phyloP scores from a whole-genome alignment of 2,888 invertebrate species.

The Myopa tessellatipennis region DNA sequence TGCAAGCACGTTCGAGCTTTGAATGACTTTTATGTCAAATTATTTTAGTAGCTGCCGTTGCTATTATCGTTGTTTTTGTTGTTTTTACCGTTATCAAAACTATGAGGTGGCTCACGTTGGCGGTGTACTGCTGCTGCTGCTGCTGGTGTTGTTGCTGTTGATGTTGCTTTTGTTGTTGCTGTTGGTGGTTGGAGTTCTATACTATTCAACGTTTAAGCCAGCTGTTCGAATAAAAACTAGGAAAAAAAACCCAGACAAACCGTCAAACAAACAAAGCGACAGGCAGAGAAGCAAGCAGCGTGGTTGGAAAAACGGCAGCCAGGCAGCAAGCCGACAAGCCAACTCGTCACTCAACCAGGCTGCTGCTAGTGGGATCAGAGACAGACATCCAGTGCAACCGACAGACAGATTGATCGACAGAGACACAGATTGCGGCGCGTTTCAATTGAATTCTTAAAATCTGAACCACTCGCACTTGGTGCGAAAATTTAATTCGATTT shows the following conservation, averaged over 20 bases:
- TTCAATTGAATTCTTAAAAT: conserved; percentile 20
- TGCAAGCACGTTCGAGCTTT: conserved; percentile 6
- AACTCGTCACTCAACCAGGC: background rate
- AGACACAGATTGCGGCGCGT: conserved; percentile 10
- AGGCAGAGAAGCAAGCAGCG: conserved; percentile 6
- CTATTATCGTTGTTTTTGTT: background rate
- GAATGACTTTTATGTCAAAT: conserved; percentile 16
- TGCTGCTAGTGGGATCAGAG: background rate
- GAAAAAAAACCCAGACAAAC: background rate
- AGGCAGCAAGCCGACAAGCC: background rate
- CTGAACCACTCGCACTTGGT: background rate
- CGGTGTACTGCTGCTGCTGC: too few relatives aligned
- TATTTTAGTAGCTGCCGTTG: conserved; percentile 10
- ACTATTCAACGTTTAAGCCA: too few relatives aligned
- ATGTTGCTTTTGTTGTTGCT: background rate
- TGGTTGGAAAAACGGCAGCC: background rate
- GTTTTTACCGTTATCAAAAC: too few relatives aligned
- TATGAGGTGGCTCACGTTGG: too few relatives aligned
- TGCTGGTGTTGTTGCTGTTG: background rate
- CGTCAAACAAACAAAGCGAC: background rate
- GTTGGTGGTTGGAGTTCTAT: background rate
- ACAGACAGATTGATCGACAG: conserved; percentile 10
- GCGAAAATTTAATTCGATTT: background rate
- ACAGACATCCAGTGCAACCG: too few relatives aligned
- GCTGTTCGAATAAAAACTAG: too few relatives aligned